These are phyloP conservation scores for Bembecia ichneumoniformis DNA, from an alignment of 2,888 invertebrate genomes.

Conservation along the genomic window DNA sequence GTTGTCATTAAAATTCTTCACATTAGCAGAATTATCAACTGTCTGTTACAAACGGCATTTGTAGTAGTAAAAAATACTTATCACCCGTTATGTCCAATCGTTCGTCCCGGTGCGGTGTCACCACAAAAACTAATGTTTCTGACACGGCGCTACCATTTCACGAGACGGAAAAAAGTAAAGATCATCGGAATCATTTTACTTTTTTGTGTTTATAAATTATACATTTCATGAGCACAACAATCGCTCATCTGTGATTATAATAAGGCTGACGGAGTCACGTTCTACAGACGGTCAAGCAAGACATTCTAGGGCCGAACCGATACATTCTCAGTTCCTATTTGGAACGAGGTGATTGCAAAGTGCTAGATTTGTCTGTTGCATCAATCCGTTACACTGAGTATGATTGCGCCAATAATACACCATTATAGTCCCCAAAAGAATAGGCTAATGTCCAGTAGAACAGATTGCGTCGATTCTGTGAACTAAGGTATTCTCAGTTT, in stretches of 20 bases:
- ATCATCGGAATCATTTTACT: slow-evolving; percentile 36
- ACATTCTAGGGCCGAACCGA: background rate
- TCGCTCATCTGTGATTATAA: slow-evolving; percentile 69
- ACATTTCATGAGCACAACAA: slow-evolving; percentile 63
- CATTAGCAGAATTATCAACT: slow-evolving; percentile 14
- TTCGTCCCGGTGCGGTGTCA: slow-evolving; percentile 28
- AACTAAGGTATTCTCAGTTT: background rate
- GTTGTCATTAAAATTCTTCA: slow-evolving; percentile 7
- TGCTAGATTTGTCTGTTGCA: slow-evolving; percentile 22
- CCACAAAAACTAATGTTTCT: slow-evolving; percentile 42
- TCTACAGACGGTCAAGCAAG: slow-evolving; percentile 30
- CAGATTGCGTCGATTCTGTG: slow-evolving; percentile 8
- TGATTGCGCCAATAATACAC: slow-evolving; percentile 40
- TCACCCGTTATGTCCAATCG: slow-evolving; percentile 32
- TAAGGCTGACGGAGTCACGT: slow-evolving; percentile 53
- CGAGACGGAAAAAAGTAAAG: slow-evolving; percentile 33
- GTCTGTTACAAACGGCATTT: slow-evolving; percentile 28
- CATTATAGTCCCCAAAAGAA: slow-evolving; percentile 25
- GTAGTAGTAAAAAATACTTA: slow-evolving; percentile 28
- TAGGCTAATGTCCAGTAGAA: slow-evolving; percentile 18
- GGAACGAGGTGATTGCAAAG: slow-evolving; percentile 30
- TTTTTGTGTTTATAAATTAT: slow-evolving; percentile 61
- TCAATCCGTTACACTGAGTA: slow-evolving; percentile 33
- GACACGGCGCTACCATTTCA: slow-evolving; percentile 29
- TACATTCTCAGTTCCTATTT: slow-evolving; percentile 25